Evolutionary conservation across 1,140 invertebrate species (phyloP), one percentile per base, ranked within the genome.

Genomic region (Microplitis mediator): DNA sequence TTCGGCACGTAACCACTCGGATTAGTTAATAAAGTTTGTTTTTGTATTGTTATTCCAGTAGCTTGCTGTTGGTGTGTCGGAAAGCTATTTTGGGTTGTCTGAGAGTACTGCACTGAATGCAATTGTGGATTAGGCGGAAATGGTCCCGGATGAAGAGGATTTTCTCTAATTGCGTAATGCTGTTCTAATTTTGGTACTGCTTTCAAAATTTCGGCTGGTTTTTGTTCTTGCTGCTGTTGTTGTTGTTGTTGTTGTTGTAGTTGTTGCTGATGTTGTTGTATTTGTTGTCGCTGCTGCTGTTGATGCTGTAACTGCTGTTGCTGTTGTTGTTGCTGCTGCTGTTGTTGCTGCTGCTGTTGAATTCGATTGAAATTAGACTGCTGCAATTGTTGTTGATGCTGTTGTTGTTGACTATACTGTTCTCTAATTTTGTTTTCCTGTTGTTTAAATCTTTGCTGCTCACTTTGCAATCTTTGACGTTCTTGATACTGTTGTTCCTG

Each of bases 111-210:
- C 3, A 77, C 63, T 32, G 78, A 23, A 16, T 77, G 72, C 1
- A 76, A 31, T 16, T 75, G 32, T 3, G 79, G 75, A 71, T 81
- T 85, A 9, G 81, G 82, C 9, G 86, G 85, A 72, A 87, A 87
- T 0, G 85, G 86, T 23, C 85, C 85, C 0, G 85, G 85, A 71
- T 86, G 84, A 51, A 80, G 79, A 6, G 85, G 86, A 74, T 88
- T 87, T 72, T 87, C 86, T 63, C 84, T 76, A n/a, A 87, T 84
- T 0, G 87, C 78, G 23, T 84, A 91, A 79, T 94, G 93, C 75
- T 94, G 92, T 84, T 94, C 93, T 71, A 91, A 90, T 85, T 92
- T 93, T 5, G 93, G 90, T 68, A 94, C 89, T 35, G 93, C 90
- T 72, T 91, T 90, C n/a, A 93, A 89, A 52, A 94, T 85, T 84